Conservation (phyloP, 2,797 vertebrate species). For the Erethizon dorsatum region DNA sequence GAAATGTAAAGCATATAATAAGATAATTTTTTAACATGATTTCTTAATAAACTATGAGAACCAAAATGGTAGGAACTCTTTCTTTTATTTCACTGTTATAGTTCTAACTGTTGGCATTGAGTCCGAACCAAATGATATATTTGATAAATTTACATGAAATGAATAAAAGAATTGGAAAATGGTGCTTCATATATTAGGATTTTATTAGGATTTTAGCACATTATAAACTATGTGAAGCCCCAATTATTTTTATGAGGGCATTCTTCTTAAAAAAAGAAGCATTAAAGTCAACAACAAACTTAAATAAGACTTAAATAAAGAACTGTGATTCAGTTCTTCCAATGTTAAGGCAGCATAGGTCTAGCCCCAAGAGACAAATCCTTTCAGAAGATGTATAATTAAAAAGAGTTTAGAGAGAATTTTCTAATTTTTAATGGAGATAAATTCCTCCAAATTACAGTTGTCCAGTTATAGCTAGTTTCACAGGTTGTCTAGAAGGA, state of each 20-base stretch:
- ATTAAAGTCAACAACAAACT: background rate
- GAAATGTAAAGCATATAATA: background rate
- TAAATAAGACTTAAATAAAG: conserved; percentile 33
- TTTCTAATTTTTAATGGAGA: conserved; percentile 78
- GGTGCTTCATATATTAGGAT: background rate
- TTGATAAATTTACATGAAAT: background rate
- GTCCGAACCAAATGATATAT: background rate
- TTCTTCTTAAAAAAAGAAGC: conserved; percentile 18
- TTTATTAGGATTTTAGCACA: background rate
- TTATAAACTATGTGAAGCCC: background rate
- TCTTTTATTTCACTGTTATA: background rate
- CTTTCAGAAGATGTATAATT: conserved; percentile 71
- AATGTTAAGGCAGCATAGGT: background rate
- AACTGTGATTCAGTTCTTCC: conserved; percentile 57
- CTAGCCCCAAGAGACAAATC: background rate
- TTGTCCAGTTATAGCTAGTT: conserved; percentile 65
- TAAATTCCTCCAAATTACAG: conserved; percentile 77
- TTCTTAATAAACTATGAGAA: background rate
- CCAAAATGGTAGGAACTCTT: background rate
- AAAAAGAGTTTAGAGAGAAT: conserved; percentile 58
- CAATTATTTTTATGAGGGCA: background rate
- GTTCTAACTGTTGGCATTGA: background rate
- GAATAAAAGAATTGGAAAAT: background rate
- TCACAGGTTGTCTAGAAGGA: background rate
- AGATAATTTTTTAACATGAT: conserved; percentile 9